Evolutionary conservation across 2,113 vertebrate species (phyloP).

Genomic region (Platycercus adscitus): DNA sequence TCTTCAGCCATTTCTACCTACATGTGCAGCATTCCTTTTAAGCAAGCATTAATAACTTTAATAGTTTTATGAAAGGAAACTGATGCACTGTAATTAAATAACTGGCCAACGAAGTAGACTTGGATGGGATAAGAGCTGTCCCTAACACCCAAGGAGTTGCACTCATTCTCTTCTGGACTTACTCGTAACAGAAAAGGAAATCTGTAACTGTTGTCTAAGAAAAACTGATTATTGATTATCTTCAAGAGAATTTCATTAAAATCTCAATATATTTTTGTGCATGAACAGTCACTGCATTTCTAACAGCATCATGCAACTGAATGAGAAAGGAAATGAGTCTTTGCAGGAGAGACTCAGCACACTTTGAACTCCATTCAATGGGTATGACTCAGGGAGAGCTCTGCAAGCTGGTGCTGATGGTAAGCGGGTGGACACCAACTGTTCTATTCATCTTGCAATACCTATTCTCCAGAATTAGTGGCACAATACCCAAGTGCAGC

Average conservation of each 20-base stretch:
- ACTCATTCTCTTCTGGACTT: background rate
- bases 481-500: background rate
- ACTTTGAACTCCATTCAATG: background rate
- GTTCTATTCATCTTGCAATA: background rate
- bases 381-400: background rate
- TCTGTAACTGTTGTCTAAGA: background rate
- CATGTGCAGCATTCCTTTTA: background rate
- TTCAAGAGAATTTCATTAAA: background rate
- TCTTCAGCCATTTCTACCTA: background rate
- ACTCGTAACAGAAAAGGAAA: background rate
- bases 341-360: background rate
- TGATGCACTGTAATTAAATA: background rate
- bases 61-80: background rate
- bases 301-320: background rate
- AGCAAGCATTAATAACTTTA: background rate
- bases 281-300: background rate
- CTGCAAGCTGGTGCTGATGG: background rate
- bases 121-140: background rate
- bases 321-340: background rate
- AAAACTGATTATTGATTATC: background rate
- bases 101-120: background rate
- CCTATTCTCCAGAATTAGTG: background rate
- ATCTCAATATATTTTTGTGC: background rate
- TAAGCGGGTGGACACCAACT: background rate
- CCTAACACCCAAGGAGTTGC: background rate